phyloP scores from a whole-genome alignment of 2,113 vertebrate species.

The Myiozetetes cayanensis region DNA sequence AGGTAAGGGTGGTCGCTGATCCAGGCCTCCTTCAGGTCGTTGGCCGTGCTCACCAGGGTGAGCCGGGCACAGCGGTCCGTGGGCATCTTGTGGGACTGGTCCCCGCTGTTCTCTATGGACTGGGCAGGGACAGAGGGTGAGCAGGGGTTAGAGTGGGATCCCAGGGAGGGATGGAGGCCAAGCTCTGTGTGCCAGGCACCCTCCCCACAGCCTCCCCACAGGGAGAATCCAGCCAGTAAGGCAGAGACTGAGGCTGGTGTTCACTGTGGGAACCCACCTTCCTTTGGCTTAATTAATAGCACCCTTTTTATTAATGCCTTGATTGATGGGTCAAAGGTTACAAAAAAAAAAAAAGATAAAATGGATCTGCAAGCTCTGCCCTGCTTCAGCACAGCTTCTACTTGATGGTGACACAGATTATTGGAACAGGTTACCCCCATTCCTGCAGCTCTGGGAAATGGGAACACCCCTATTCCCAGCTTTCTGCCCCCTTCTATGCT shows the following conservation, averaged over 20 bases:
- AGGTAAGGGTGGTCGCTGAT: conserved; percentile 87
- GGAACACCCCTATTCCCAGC: neutral
- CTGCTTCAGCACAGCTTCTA: neutral
- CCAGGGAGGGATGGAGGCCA: neutral
- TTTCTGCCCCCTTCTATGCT: neutral
- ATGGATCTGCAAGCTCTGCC: neutral
- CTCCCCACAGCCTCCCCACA: neutral
- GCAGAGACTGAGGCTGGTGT: neutral
- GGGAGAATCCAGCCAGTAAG: too few relatives aligned
- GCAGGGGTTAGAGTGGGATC: neutral
- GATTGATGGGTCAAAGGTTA: neutral
- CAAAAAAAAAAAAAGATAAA: neutral
- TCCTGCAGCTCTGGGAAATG: neutral
- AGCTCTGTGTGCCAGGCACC: fast-evolving
- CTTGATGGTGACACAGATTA: fast-evolving
- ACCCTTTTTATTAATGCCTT: neutral
- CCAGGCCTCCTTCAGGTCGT: conserved; percentile 90
- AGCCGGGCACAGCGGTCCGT: conserved; percentile 84
- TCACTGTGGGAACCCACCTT: neutral
- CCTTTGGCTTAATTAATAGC: neutral
- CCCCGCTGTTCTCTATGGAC: conserved; percentile 14
- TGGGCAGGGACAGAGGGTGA: neutral
- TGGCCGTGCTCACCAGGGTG: conserved; percentile 84
- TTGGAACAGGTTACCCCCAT: too few relatives aligned
- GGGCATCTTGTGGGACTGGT: conserved; percentile 87